Conservation (phyloP, 2,888 invertebrate genomes). For the Caenorhabditis sulstoni region DNA sequence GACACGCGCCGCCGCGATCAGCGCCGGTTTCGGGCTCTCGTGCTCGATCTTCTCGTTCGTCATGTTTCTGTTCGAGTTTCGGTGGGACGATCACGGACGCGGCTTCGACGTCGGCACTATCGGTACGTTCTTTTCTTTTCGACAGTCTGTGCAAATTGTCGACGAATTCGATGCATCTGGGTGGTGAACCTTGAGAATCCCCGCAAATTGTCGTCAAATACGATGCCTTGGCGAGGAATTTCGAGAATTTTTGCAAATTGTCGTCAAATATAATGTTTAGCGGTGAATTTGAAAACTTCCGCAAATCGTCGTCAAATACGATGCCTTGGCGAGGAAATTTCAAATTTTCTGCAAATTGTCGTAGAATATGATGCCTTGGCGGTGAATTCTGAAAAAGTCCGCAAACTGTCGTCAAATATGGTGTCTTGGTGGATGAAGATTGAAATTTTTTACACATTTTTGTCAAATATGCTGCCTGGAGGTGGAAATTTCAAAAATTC, state of each 20-base stretch:
- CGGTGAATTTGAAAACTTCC: too few relatives aligned
- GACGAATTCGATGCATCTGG: too few relatives aligned
- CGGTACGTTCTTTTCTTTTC: slow-evolving; percentile 19
- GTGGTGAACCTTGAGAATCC: neutral
- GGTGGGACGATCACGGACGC: slow-evolving; percentile 75
- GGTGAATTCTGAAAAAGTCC: too few relatives aligned
- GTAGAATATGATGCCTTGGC: too few relatives aligned
- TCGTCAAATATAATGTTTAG: too few relatives aligned
- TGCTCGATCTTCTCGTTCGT: slow-evolving; percentile 74
- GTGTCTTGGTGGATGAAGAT: neutral
- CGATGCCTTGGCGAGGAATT: slow-evolving; percentile 1
- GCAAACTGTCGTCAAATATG: too few relatives aligned
- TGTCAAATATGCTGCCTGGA: too few relatives aligned
- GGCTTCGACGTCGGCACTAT: slow-evolving; percentile 76
- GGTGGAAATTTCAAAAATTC: too few relatives aligned
- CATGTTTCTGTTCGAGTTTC: slow-evolving; percentile 77
- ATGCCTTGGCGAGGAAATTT: slow-evolving; percentile 1
- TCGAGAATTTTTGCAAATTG: slow-evolving; percentile 10
- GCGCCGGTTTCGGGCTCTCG: slow-evolving; percentile 72
- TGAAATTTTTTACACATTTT: too few relatives aligned
- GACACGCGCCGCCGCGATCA: slow-evolving; percentile 70
- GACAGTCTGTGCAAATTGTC: neutral
- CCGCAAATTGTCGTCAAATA: too few relatives aligned
- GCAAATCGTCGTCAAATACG: too few relatives aligned
- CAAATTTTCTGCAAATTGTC: slow-evolving; percentile 8